A percentile compares a stretch with the other conserved stretches of the same genome.
Conservation (phyloP, 1,140 invertebrate species). For the Rhagoletis zephyria region DNA sequence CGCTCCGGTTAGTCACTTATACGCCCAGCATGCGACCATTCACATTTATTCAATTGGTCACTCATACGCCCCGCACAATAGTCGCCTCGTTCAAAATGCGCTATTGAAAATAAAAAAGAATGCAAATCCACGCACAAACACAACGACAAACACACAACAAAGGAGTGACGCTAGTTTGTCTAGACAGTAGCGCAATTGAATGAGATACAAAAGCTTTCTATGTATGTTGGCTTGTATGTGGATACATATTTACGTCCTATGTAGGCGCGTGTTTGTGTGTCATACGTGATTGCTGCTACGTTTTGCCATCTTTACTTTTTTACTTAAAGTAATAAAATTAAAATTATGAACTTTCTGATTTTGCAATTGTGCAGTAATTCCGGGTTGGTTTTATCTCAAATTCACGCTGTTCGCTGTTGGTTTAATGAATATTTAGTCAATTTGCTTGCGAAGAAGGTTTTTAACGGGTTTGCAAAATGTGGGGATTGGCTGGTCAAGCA, state of each 20-base stretch:
- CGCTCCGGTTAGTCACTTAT: constrained; percentile 46
- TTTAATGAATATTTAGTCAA: constrained; percentile 1
- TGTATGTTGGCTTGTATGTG: neutral
- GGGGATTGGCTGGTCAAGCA: too few relatives aligned
- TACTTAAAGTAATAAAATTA: constrained; percentile 14
- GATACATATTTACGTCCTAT: neutral
- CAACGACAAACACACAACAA: neutral
- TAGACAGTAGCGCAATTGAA: constrained; percentile 47
- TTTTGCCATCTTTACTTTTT: neutral
- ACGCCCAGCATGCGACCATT: neutral
- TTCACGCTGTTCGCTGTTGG: neutral
- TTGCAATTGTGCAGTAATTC: constrained; percentile 10
- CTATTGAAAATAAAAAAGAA: neutral
- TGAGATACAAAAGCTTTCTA: neutral
- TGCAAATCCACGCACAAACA: neutral
- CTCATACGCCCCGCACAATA: constrained; percentile 32
- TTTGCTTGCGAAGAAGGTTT: neutral
- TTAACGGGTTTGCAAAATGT: too few relatives aligned
- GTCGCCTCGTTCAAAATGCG: neutral
- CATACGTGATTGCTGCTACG: neutral
- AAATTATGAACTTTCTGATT: constrained; percentile 44
- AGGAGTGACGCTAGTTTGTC: constrained; percentile 14
- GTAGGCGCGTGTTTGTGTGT: neutral
- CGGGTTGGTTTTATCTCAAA: neutral
- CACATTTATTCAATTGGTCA: constrained; percentile 7